Evolutionary conservation across 1,140 invertebrate species (phyloP), one percentile per base, ranked within the genome.

Genomic region (Alviniconcha marisindica): DNA sequence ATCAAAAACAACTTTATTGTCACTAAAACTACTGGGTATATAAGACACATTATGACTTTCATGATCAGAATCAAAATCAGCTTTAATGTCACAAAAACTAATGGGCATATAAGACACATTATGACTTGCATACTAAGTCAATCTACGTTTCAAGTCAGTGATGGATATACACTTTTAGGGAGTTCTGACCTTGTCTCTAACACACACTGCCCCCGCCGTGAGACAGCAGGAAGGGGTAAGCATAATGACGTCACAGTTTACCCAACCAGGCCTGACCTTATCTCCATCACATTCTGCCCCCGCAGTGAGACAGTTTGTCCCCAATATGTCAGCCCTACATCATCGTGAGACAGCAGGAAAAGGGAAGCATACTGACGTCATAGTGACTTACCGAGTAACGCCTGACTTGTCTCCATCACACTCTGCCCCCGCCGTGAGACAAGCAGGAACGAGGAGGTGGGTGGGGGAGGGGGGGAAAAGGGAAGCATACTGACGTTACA

Each of bases 401-500:
- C 24, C 71, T 33, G 18, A 66, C 38, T 51, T n/a, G 21, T 54
- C 60, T 1, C 85, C 82, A 78, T 77, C 78, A n/a, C 79, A 56
- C 10, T 81, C 44, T 15, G 31, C 21, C 2, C 48, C 24, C 4
- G 31, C 33, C 28, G 42, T 31, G 31, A 56, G 31, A 91, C 97
- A n/a, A 98, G 93, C 97, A 98, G 21, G 97, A 98, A n/a, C n/a
- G n/a, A n/a, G n/a, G n/a, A n/a, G n/a, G n/a, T n/a, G n/a, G n/a
- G n/a, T n/a, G n/a, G n/a, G n/a, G n/a, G n/a, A n/a, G n/a, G n/a
- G n/a, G n/a, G n/a, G n/a, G n/a, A n/a, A n/a, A n/a, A 93, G 96
- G 98, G 81, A 97, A 97, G 14, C 7, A 18, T 5, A 18, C 7
- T 5, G 44, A 98, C 97, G 0, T 97, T 97, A 92, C 97, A 98